These are phyloP conservation scores for Dendronephthya gigantea DNA, from an alignment of 64 coral and sea anemone species.

Conservation along the genomic window DNA sequence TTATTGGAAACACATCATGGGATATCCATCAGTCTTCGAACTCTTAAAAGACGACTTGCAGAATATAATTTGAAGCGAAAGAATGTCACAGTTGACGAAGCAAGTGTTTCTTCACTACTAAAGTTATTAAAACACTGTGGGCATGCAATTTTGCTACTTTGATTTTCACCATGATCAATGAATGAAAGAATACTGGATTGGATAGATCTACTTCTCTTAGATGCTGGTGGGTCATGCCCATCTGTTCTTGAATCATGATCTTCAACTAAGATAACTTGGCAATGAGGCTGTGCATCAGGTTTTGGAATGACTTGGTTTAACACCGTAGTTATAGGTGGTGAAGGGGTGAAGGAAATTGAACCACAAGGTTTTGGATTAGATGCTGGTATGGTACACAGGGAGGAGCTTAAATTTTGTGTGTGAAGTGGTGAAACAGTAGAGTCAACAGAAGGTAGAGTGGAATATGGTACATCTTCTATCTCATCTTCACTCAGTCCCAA, in stretches of 20 bases:
- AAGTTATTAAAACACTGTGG: no score
- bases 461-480: not conserved
- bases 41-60: slow-evolving; percentile 20
- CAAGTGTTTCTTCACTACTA: no score
- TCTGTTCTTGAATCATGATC: not conserved
- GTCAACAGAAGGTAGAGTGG: not conserved
- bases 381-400: not conserved
- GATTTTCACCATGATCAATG: not conserved
- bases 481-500: not conserved
- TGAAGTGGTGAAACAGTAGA: not conserved
- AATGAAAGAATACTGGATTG: not conserved
- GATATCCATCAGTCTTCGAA: slow-evolving; percentile 28
- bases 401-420: not conserved
- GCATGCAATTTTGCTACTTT: not conserved
- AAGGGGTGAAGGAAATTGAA: not conserved
- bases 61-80: slow-evolving; percentile 25
- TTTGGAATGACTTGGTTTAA: not conserved
- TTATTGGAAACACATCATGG: slow-evolving; percentile 27
- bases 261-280: no score
- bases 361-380: not conserved
- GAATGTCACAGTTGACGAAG: not conserved
- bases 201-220: not conserved
- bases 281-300: no score
- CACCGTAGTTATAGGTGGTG: not conserved
- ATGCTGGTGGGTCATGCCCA: not conserved